phyloP scores from a whole-genome alignment of 2,113 vertebrate species.

The Ceyx melanurus region DNA sequence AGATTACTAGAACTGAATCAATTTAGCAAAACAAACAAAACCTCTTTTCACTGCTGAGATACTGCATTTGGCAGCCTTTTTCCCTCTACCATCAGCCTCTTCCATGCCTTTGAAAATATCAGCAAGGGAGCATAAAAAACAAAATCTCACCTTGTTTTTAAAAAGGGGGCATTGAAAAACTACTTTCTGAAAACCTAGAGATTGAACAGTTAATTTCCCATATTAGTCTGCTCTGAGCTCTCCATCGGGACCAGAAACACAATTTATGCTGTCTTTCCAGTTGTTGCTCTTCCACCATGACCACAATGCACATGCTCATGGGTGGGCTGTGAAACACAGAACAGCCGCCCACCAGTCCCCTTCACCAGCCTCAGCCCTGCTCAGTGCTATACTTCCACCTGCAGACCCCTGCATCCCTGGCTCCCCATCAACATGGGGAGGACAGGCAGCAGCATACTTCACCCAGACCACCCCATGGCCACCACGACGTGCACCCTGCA shows the following conservation, averaged over 20 bases:
- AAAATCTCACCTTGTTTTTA: neutral
- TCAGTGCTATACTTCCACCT: neutral
- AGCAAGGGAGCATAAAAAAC: neutral
- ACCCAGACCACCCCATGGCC: neutral
- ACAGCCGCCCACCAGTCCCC: neutral
- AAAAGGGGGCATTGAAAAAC: fast-evolving
- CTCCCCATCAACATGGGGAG: no score
- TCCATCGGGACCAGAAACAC: no score
- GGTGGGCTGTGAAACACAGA: neutral
- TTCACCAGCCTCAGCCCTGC: neutral
- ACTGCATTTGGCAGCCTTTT: neutral
- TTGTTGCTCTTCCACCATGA: fast-evolving
- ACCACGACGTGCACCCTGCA: no score
- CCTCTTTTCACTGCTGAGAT: neutral
- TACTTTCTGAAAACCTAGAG: neutral
- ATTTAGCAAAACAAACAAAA: slow-evolving; percentile 12
- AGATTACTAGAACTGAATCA: neutral
- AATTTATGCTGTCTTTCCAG: neutral
- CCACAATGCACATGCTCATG: fast-evolving
- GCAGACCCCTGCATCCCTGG: no score
- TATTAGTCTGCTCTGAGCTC: neutral
- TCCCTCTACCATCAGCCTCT: neutral
- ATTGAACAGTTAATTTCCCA: neutral
- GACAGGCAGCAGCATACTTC: neutral
- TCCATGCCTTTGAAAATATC: neutral